phyloP scores from a whole-genome alignment of 2,888 invertebrate genomes.

The Caenorhabditis sp. region DNA sequence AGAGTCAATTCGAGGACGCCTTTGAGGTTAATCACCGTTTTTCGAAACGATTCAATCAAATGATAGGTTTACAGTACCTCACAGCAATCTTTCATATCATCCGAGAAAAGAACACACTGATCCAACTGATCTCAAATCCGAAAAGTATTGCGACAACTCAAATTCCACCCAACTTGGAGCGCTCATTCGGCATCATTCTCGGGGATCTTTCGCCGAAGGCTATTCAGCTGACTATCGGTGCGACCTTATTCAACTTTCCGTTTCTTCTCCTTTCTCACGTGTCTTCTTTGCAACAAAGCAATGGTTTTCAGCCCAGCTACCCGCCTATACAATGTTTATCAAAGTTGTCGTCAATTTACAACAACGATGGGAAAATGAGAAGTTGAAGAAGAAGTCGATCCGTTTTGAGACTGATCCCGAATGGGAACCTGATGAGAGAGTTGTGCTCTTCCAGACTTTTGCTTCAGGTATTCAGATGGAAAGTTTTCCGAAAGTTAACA shows the following conservation, averaged over 20 bases:
- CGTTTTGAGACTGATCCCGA: conserved; percentile 77
- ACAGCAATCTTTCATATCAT: conserved; percentile 41
- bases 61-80: conserved; percentile 33
- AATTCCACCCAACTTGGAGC: conserved; percentile 30
- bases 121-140: conserved; percentile 43
- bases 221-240: conserved; percentile 54
- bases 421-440: conserved; percentile 77
- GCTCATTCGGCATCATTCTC: conserved; percentile 39
- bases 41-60: neutral
- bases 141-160: conserved; percentile 9
- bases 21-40: conserved; percentile 38
- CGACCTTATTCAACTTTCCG: conserved; percentile 26
- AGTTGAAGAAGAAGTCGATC: conserved; percentile 65
- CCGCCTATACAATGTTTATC: conserved; percentile 72
- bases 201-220: conserved; percentile 37
- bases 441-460: conserved; percentile 76
- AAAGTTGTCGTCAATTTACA: conserved; percentile 68
- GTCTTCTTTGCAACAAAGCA: conserved; percentile 12
- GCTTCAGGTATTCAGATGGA: too few relatives aligned
- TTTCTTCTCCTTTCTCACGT: neutral
- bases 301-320: conserved; percentile 65
- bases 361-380: conserved; percentile 67
- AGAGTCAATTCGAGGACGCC: conserved; percentile 42
- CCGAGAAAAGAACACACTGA: conserved; percentile 44
- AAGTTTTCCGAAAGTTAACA: neutral